Evolutionary conservation across 2,888 invertebrate species (phyloP), one percentile per base, ranked within the genome.

Genomic region (Epirrhoe tristata): DNA sequence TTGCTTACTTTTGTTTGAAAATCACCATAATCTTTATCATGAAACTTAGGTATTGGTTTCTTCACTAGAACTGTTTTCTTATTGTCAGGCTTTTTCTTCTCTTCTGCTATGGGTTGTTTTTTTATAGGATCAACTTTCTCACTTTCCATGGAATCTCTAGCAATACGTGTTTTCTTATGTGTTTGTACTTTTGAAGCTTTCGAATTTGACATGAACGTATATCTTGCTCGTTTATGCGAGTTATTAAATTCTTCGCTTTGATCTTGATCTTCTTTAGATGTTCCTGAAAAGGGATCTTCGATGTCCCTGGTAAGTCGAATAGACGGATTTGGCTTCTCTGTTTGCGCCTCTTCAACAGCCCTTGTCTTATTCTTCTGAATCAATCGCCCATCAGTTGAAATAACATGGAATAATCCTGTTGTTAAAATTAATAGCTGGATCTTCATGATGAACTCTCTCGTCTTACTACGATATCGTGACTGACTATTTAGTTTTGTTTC

Each of bases 1-100:
- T 74, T 82, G 53, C 68, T 79, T 6, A 82, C 61, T 70, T 83
- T 84, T 17, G 74, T 74, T 77, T 88, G 86, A 70, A 89, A 89
- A 62, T 91, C 87, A 6, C 88, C 86, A 61, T 87, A 82, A 12
- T 88, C 86, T 1, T 81, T 69, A 10, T 89, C 89, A 10, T 79
- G 82, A 61, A 81, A 91, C 75, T 88, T 91, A 0, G 90, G 88
- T 72, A 91, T 87, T 0, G 91, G 90, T 79, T 88, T 89, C 59
- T 87, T 90, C 1, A 90, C 82, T 16, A 88, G 77, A 3, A 76
- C 73, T 52, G 58, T 50, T 58, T 77, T 80, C 53, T 50, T 34
- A 4, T 12, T 14, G 10, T 43, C 50, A 14, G 64, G n/a, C 34
- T 53, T 70, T 12, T 59, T 59, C n/a, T 59, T 59, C n/a, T n/a